Evolutionary conservation across 2,888 invertebrate species (phyloP), one percentile per base, ranked within the genome.

Genomic region (Drosophila tripunctata): DNA sequence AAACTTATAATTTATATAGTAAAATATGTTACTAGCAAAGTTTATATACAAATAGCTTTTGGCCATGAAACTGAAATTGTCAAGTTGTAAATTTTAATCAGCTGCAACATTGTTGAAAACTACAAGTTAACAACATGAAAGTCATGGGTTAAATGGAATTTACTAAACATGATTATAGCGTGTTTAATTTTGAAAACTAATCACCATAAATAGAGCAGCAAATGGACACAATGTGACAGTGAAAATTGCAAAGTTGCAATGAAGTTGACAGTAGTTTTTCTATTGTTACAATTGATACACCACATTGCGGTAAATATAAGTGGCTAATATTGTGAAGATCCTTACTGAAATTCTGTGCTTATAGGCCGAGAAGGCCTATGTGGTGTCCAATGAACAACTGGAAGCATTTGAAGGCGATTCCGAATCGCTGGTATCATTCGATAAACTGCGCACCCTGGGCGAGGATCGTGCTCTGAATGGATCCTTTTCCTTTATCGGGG

Each of bases 391-490:
- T 72, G 85, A 86, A 30, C 55, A 71, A 5, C 57, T 89, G 38
- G 88, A 88, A 3, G 50, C 78, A 2, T 81, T 88, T 4, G 70
- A 78, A 22, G 87, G 85, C 21, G 77, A 85, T 1, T 58, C 60
- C 1, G 80, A 88, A 22, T 86, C 88, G 0, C 43, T 85, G 1
- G 75, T 87, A 1, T 4, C 56, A 0, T 81, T 82, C 14, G 67
- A 68, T 8, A 40, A 43, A 0, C 45, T 89, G 14, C 64, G 79
- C 19, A 76, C 74, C 0, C 22, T 87, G 0, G 82, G 86, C 15
- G 82, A 87, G 1, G 77, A 87, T 1, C 80, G 78, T n/a, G 71
- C 74, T 0, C 50, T 89, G 3, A 89, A 89, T 51, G 89, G 89
- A 0, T 75, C 88, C 3, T 66, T 88, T 0, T 64, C 15, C 3